Conservation (phyloP, 2,113 vertebrate genomes). For the Gila orcuttii region DNA sequence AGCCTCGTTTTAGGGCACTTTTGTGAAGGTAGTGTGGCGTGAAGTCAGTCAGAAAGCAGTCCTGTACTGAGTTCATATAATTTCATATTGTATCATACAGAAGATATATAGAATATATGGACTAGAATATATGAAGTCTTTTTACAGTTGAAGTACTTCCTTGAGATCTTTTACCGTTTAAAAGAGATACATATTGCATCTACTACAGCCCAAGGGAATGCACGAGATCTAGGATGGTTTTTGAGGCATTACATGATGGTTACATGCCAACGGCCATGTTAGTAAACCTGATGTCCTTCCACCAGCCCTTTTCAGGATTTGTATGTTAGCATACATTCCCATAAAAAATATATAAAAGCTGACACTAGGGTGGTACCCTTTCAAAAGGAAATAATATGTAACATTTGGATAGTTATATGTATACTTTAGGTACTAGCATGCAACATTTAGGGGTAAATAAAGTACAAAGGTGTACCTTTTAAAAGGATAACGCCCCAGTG, state of each 20-base stretch:
- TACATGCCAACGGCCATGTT: not conserved
- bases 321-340: too few species aligned
- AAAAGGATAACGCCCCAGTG: not conserved
- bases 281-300: too few species aligned
- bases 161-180: not conserved
- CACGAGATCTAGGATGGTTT: not conserved
- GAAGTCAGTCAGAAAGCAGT: conserved; percentile 26
- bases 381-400: not conserved
- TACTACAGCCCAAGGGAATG: not conserved
- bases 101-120: not conserved
- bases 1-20: conserved; percentile 35
- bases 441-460: too few species aligned
- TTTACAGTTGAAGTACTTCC: not conserved
- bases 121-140: conserved; percentile 23
- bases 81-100: not conserved
- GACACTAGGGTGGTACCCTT: not conserved
- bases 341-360: not conserved
- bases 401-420: too few species aligned
- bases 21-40: conserved; percentile 18
- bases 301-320: too few species aligned
- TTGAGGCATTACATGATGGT: too few species aligned
- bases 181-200: not conserved
- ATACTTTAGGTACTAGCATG: too few species aligned
- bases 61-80: conserved; percentile 10
- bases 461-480: not conserved